Conservation (phyloP, 2,113 vertebrate species). For the Malurus cyaneus region DNA sequence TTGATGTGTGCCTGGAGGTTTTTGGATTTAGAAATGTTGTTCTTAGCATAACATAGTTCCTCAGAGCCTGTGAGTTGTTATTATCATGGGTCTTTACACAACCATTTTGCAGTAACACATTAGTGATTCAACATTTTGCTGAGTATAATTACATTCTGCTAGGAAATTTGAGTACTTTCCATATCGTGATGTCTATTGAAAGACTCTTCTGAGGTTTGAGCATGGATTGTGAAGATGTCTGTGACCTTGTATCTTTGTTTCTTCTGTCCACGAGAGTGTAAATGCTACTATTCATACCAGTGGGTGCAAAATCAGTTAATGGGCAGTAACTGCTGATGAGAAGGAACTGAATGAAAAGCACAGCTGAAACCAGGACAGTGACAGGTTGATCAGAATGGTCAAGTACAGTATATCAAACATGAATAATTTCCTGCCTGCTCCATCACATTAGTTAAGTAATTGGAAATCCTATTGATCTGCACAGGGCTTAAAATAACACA, state of each 20-base stretch:
- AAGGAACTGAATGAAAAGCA: neutral
- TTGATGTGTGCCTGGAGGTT: neutral
- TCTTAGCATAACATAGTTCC: neutral
- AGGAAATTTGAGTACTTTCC: neutral
- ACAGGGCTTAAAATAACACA: neutral
- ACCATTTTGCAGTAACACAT: neutral
- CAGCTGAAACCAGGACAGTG: neutral
- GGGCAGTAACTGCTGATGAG: neutral
- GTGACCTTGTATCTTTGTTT: neutral
- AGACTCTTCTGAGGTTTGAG: neutral
- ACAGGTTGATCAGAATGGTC: neutral
- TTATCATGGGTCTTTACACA: neutral
- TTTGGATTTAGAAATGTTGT: neutral
- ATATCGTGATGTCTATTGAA: neutral
- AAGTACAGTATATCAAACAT: conserved; percentile 1
- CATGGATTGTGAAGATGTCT: neutral
- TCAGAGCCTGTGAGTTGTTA: neutral
- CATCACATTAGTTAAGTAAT: conserved; percentile 32
- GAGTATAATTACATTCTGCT: conserved; percentile 10
- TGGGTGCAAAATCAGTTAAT: conserved; percentile 17
- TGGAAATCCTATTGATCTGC: conserved; percentile 1
- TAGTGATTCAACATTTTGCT: neutral
- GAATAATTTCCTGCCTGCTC: conserved; percentile 24
- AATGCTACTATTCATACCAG: neutral
- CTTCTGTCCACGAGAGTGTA: neutral